A percentile compares a stretch with the other conserved stretches of the same genome.
phyloP scores from a whole-genome alignment of 1,140 invertebrate genomes.

The Drosophila malerkotliana region DNA sequence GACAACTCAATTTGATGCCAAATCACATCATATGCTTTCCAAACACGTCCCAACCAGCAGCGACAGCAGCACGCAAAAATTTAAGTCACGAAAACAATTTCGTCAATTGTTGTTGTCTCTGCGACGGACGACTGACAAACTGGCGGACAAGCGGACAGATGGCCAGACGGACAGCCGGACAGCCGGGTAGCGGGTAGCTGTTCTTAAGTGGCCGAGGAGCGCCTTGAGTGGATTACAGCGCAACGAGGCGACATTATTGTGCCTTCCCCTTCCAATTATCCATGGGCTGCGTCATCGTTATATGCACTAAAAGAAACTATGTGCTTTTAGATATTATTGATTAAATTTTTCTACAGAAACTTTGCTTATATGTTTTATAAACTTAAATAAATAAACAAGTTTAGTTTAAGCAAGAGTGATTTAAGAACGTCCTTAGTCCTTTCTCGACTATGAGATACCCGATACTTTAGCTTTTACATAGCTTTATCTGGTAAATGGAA shows the following conservation, averaged over 20 bases:
- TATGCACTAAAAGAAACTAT: constrained; percentile 1
- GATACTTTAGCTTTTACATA: too few relatives aligned
- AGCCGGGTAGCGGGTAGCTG: constrained; percentile 13
- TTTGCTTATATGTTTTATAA: too few relatives aligned
- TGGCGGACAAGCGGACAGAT: constrained; percentile 11
- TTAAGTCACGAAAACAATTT: constrained; percentile 84
- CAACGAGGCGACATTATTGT: constrained; percentile 66
- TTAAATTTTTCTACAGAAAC: neutral
- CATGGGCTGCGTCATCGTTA: constrained; percentile 11
- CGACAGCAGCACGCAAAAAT: constrained; percentile 71
- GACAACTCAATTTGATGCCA: constrained; percentile 82
- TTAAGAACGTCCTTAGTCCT: too few relatives aligned
- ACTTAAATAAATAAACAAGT: too few relatives aligned
- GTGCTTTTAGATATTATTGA: too few relatives aligned
- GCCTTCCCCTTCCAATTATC: constrained; percentile 9
- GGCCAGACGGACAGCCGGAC: constrained; percentile 4
- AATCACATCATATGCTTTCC: constrained; percentile 84
- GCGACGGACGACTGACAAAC: constrained; percentile 27
- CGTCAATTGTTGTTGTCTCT: constrained; percentile 77
- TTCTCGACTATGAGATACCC: too few relatives aligned
- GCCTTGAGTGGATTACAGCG: constrained; percentile 76
- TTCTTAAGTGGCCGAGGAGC: constrained; percentile 38
- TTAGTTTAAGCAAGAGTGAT: too few relatives aligned
- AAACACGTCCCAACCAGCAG: constrained; percentile 76
- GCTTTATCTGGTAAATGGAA: too few relatives aligned